phyloP scores from a whole-genome alignment of 2,113 vertebrate genomes.

The Pteronura brasiliensis region DNA sequence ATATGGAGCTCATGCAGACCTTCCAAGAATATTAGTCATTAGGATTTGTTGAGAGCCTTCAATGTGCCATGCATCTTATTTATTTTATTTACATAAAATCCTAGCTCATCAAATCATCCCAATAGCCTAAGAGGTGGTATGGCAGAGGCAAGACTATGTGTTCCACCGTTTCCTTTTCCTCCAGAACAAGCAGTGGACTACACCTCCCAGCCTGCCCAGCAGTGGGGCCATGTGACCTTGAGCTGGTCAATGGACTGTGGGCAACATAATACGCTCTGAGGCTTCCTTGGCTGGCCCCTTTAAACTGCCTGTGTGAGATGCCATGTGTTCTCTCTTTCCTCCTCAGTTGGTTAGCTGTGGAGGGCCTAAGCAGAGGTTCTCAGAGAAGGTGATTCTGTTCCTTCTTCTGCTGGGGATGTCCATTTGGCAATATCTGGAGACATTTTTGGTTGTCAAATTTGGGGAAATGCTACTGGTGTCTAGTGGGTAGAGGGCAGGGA shows the following conservation, averaged over 20 bases:
- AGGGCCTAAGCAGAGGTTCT: neutral
- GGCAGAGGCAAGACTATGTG: neutral
- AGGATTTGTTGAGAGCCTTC: neutral
- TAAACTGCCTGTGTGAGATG: neutral
- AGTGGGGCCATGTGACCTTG: neutral
- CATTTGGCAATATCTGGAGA: neutral
- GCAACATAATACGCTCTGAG: neutral
- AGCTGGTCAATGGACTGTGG: neutral
- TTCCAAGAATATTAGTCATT: neutral
- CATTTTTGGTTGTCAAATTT: neutral
- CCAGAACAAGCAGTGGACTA: neutral
- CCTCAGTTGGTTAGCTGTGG: neutral
- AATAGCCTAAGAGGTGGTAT: neutral
- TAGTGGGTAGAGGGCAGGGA: neutral
- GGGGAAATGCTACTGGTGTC: neutral
- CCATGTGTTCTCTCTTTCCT: neutral
- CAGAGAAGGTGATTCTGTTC: neutral
- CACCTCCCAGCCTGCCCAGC: neutral
- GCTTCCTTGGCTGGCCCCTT: neutral
- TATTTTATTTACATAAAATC: neutral
- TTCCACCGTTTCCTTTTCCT: neutral
- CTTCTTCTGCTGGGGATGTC: neutral
- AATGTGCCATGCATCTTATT: neutral
- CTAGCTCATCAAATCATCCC: neutral
- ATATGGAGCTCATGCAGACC: neutral